A percentile compares a stretch with the other conserved stretches of the same genome.
phyloP scores from a whole-genome alignment of 1,140 invertebrate species.

The Carposina sasakii region DNA sequence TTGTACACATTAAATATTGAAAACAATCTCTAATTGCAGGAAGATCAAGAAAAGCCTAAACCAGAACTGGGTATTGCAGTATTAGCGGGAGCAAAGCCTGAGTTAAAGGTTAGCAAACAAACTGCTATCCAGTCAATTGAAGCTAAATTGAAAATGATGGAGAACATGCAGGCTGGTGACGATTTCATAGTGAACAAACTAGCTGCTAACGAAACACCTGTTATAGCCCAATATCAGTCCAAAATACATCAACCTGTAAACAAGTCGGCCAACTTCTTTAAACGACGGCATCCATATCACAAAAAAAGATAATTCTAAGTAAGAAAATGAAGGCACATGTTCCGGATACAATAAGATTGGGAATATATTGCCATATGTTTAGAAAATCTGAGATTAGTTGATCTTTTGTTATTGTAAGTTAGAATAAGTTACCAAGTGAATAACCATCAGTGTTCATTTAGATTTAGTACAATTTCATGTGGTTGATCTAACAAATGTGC shows the following conservation, averaged over 20 bases:
- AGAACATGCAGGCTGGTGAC: slow-evolving; percentile 77
- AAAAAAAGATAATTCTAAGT: slow-evolving; percentile 59
- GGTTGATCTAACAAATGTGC: no score
- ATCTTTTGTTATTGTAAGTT: no score
- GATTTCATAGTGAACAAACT: slow-evolving; percentile 83
- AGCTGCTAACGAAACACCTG: slow-evolving; percentile 75
- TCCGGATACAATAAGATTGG: no score
- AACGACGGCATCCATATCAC: slow-evolving; percentile 65
- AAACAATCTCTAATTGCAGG: slow-evolving; percentile 71
- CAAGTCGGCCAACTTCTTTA: slow-evolving; percentile 58
- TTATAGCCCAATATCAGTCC: slow-evolving; percentile 78
- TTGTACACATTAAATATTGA: no score
- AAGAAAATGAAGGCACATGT: no score
- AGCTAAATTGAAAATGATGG: slow-evolving; percentile 87
- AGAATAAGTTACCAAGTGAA: no score
- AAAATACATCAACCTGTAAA: slow-evolving; percentile 72
- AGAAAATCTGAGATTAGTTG: no score
- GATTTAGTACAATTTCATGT: no score
- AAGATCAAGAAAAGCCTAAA: slow-evolving; percentile 82
- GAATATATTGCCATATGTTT: no score
- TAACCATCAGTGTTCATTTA: no score
- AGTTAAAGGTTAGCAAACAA: slow-evolving; percentile 80
- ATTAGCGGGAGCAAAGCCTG: slow-evolving; percentile 80
- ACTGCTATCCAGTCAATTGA: slow-evolving; percentile 90
- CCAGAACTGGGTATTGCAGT: slow-evolving; percentile 83